Evolutionary conservation across 2,888 invertebrate species (phyloP).

Genomic region (Ptilodon capucinus): DNA sequence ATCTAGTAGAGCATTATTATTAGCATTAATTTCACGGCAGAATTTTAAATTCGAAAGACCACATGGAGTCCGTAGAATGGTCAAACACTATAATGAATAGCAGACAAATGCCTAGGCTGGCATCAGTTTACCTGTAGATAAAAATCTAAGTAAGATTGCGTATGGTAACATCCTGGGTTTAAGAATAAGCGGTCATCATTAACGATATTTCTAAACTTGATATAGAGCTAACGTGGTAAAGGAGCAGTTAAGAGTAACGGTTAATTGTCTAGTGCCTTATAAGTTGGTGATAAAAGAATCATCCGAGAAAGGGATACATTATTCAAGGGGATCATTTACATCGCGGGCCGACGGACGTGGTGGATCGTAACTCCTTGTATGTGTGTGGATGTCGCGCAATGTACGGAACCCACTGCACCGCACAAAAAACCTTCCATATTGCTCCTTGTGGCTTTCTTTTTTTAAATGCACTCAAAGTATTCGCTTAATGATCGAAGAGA

Average conservation of each 20-base stretch:
- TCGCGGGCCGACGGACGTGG: conserved; percentile 68
- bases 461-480: conserved; percentile 60
- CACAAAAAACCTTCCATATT: conserved; percentile 73
- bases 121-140: no score
- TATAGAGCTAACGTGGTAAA: conserved; percentile 51
- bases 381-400: conserved; percentile 61
- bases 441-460: conserved; percentile 66
- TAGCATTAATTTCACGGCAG: no score
- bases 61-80: no score
- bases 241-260: conserved; percentile 73
- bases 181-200: conserved; percentile 34
- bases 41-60: no score
- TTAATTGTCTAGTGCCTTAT: conserved; percentile 72
- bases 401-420: conserved; percentile 59
- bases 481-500: conserved; percentile 63
- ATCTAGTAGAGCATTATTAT: no score
- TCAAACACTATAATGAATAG: no score
- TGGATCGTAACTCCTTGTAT: conserved; percentile 71
- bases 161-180: no score
- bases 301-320: conserved; percentile 77
- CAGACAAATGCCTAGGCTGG: no score
- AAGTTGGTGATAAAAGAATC: conserved; percentile 60
- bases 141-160: no score
- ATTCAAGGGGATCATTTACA: conserved; percentile 81
- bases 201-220: conserved; percentile 32